phyloP scores from a whole-genome alignment of 2,797 vertebrate species.

The Smutsia temminckii region DNA sequence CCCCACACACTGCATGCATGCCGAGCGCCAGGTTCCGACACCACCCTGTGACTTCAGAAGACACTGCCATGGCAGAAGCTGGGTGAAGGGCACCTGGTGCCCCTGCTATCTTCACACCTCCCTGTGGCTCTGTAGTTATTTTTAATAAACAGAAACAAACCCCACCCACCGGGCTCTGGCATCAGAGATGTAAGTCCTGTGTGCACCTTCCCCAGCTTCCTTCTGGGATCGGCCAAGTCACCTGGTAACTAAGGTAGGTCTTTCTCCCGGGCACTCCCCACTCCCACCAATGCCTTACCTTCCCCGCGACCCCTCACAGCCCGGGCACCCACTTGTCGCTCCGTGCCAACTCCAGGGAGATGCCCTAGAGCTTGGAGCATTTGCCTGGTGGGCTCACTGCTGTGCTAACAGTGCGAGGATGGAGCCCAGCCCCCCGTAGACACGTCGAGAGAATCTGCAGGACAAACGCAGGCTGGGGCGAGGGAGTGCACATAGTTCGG shows the following conservation, averaged over 20 bases:
- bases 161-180: not conserved
- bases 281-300: no score
- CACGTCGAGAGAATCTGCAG: no score
- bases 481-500: not conserved
- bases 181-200: not conserved
- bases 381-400: not conserved
- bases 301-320: no score
- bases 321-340: not conserved
- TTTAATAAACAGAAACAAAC: not conserved
- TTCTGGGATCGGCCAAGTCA: no score
- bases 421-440: no score
- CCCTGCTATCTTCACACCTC: not conserved
- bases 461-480: no score
- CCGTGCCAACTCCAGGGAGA: not conserved
- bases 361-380: not conserved
- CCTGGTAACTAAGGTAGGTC: no score
- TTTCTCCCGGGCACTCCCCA: no score
- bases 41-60: rapidly evolving
- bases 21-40: rapidly evolving
- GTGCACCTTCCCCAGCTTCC: rapidly evolving
- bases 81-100: not conserved
- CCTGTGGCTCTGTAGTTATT: not conserved
- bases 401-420: no score
- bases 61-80: not conserved
- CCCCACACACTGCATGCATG: rapidly evolving